phyloP scores from a whole-genome alignment of 1,140 invertebrate genomes.

The Carposina sasakii region DNA sequence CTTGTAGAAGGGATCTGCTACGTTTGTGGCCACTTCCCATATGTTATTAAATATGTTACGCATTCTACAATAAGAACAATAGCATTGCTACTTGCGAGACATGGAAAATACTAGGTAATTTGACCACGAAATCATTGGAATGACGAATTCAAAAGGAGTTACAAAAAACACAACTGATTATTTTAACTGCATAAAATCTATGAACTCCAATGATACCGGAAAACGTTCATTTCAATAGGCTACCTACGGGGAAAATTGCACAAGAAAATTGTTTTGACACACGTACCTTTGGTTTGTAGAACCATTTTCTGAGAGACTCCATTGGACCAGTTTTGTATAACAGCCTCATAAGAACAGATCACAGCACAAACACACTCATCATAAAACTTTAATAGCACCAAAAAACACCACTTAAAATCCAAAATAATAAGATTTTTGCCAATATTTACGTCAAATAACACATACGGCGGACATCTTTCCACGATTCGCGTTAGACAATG shows the following conservation, averaged over 20 bases:
- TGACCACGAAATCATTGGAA: too few relatives aligned
- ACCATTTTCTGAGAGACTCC: conserved; percentile 93
- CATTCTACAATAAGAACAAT: too few relatives aligned
- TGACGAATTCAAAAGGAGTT: too few relatives aligned
- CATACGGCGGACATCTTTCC: conserved; percentile 68
- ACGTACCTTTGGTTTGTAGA: conserved; percentile 94
- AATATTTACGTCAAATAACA: conserved; percentile 71
- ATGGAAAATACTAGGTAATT: too few relatives aligned
- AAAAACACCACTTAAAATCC: conserved; percentile 47
- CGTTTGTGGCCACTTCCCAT: too few relatives aligned
- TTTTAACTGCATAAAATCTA: too few relatives aligned
- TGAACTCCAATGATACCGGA: too few relatives aligned
- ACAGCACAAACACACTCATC: conserved; percentile 63
- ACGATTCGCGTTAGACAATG: conserved; percentile 49
- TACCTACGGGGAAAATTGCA: conserved; percentile 26
- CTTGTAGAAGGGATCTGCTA: too few relatives aligned
- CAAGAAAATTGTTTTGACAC: conserved; percentile 55
- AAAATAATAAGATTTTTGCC: conserved; percentile 45
- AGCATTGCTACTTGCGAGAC: too few relatives aligned
- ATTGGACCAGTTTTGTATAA: conserved; percentile 75
- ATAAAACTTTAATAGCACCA: conserved; percentile 55
- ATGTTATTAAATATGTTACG: too few relatives aligned
- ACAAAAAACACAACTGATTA: too few relatives aligned
- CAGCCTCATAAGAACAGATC: conserved; percentile 69
- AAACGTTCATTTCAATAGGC: too few relatives aligned